phyloP scores from a whole-genome alignment of 2,888 invertebrate genomes.

The Digitonthophagus gazella region DNA sequence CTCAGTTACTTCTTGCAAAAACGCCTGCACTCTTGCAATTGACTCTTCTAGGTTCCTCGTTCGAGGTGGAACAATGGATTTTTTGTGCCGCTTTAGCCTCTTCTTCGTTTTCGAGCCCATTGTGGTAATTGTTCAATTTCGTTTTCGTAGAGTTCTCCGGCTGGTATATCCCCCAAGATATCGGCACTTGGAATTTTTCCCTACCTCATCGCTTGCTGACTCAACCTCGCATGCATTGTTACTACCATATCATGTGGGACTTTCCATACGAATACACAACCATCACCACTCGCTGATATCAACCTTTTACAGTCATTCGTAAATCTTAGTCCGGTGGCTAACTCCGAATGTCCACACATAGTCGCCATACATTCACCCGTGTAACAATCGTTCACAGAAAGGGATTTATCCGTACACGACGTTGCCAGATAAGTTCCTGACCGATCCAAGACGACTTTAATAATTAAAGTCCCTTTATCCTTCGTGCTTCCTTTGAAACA shows the following conservation, averaged over 20 bases:
- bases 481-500: slow-evolving; percentile 89
- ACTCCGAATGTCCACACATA: slow-evolving; percentile 94
- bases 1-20: slow-evolving; percentile 53
- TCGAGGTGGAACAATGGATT: slow-evolving; percentile 63
- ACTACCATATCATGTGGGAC: slow-evolving; percentile 94
- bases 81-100: slow-evolving; percentile 50
- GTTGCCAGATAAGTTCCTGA: slow-evolving; percentile 92
- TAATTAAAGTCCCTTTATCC: slow-evolving; percentile 93
- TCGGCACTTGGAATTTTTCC: slow-evolving; percentile 57
- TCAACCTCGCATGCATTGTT: slow-evolving; percentile 81
- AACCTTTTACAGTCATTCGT: slow-evolving; percentile 87
- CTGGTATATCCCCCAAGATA: slow-evolving; percentile 42
- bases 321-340: slow-evolving; percentile 86
- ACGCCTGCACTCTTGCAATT: slow-evolving; percentile 59
- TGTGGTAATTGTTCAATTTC: slow-evolving; percentile 73
- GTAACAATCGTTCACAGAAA: slow-evolving; percentile 93
- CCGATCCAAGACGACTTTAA: slow-evolving; percentile 79
- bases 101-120: slow-evolving; percentile 88
- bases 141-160: slow-evolving; percentile 47
- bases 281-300: slow-evolving; percentile 90
- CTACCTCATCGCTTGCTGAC: slow-evolving; percentile 77
- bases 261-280: slow-evolving; percentile 95
- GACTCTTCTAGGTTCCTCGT: slow-evolving; percentile 53
- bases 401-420: slow-evolving; percentile 93
- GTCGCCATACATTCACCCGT: slow-evolving; percentile 94